Conservation (phyloP, 2,797 vertebrate genomes). For the Agapornis canus region DNA sequence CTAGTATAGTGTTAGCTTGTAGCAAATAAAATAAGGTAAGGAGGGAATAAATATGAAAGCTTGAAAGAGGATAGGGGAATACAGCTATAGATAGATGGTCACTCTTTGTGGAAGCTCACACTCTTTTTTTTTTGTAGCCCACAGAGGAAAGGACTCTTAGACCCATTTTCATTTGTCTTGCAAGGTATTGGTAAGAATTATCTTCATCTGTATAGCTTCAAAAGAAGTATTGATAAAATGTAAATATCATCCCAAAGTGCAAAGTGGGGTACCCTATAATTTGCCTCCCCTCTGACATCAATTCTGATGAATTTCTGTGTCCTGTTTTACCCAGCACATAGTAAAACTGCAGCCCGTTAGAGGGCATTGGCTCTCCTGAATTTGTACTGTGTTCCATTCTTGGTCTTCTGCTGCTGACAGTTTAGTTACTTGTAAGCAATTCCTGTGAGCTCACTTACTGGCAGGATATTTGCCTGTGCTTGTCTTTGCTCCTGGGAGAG, state of each 20-base stretch:
- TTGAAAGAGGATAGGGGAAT: neutral
- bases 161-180: neutral
- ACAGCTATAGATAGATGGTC: neutral
- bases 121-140: neutral
- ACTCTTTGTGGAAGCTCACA: neutral
- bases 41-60: neutral
- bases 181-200: neutral
- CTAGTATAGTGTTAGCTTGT: neutral
- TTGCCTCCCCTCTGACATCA: neutral
- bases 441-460: conserved; percentile 65
- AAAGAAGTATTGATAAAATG: neutral
- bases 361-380: conserved; percentile 44
- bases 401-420: conserved; percentile 36
- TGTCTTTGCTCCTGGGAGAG: conserved; percentile 45
- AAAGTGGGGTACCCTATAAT: neutral
- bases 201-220: neutral
- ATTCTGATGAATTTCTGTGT: neutral
- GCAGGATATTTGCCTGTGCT: conserved; percentile 54
- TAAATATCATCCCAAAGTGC: neutral
- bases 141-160: neutral
- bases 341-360: conserved; percentile 34
- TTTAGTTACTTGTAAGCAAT: conserved; percentile 22
- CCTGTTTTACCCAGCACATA: neutral
- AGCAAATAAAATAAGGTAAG: neutral
- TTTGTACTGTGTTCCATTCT: conserved; percentile 11